phyloP scores from a whole-genome alignment of 2,113 vertebrate species.

The Syrmaticus mikado region DNA sequence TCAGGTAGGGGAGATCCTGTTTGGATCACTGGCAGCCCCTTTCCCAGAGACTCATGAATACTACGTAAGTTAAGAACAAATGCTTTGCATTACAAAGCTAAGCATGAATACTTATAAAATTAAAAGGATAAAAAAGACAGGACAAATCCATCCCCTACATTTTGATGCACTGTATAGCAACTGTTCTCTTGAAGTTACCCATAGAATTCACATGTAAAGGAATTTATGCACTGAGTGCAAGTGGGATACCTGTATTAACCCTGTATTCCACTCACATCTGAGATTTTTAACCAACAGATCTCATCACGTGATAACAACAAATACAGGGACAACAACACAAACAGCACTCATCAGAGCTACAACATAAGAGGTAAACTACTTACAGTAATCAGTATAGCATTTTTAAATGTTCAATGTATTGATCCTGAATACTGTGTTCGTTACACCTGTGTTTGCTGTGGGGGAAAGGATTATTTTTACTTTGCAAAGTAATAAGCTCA shows the following conservation, averaged over 20 bases:
- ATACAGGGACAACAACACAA: not conserved
- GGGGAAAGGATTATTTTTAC: not conserved
- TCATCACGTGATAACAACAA: not conserved
- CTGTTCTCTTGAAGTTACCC: not conserved
- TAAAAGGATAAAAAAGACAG: not conserved
- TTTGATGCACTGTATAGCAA: not conserved
- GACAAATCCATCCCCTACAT: not conserved
- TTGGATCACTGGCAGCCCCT: not conserved
- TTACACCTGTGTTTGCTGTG: not conserved
- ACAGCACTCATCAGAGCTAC: not conserved
- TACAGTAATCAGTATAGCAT: not conserved
- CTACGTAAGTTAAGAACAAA: not conserved
- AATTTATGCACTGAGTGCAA: not conserved
- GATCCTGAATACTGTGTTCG: not conserved
- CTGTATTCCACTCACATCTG: not conserved
- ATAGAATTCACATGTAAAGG: not conserved
- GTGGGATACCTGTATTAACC: not conserved
- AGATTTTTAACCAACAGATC: not conserved
- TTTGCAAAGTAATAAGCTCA: not conserved
- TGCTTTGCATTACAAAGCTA: not conserved
- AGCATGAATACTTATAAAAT: not conserved
- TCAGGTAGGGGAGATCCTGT: not conserved
- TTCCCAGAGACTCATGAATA: not conserved
- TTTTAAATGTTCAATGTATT: not conserved
- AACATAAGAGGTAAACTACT: not conserved